These are phyloP conservation scores for Rhodophaea formosa DNA, from an alignment of 2,888 invertebrate species.

Conservation along the genomic window DNA sequence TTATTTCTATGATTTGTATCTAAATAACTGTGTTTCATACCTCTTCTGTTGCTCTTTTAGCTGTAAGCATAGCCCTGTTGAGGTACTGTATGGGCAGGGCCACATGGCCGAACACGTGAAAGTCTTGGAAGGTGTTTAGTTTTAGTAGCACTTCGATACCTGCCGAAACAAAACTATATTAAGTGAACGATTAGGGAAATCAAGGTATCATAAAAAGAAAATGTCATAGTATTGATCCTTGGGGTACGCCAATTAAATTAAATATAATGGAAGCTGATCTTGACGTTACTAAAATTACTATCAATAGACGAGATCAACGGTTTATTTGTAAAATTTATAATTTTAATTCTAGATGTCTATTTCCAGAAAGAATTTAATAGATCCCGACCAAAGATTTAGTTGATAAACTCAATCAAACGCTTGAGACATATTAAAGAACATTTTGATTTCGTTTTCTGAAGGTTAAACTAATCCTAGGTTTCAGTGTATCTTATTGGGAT, in stretches of 20 bases:
- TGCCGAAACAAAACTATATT: conserved; percentile 32
- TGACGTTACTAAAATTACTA: too few relatives aligned
- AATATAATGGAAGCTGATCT: too few relatives aligned
- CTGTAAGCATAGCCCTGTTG: conserved; percentile 84
- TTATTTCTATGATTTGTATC: too few relatives aligned
- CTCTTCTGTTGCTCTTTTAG: conserved; percentile 84
- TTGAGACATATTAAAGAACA: neutral
- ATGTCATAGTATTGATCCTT: neutral
- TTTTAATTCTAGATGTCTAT: too few relatives aligned
- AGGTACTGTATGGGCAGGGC: conserved; percentile 88
- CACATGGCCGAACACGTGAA: conserved; percentile 87
- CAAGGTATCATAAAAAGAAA: neutral
- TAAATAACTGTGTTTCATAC: conserved; percentile 51
- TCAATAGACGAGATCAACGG: too few relatives aligned
- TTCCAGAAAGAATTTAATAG: too few relatives aligned
- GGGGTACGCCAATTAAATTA: neutral
- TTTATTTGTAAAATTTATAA: too few relatives aligned
- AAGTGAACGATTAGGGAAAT: too few relatives aligned
- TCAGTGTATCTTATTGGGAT: neutral
- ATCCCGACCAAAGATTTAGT: neutral
- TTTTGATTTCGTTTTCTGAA: neutral
- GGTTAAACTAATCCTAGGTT: neutral
- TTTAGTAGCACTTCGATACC: conserved; percentile 85
- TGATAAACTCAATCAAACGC: neutral
- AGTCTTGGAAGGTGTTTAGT: conserved; percentile 83